Evolutionary conservation across 2,888 invertebrate genomes (phyloP), one percentile per base, ranked within the genome.

Genomic region (Ceramica pisi): DNA sequence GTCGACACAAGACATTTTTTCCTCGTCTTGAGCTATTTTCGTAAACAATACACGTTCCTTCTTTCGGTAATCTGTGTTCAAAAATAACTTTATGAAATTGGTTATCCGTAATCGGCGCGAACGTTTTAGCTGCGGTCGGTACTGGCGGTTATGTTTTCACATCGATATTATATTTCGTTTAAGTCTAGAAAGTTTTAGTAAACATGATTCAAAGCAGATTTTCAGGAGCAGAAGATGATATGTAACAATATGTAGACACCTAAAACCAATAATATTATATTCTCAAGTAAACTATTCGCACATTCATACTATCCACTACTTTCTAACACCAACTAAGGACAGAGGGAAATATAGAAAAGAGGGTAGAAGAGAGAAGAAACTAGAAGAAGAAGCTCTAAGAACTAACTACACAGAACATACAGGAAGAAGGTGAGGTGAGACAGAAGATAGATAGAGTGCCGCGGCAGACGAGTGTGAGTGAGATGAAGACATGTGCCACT

Each of bases 401-500:
- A 65, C 69, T 79, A 80, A 41, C 70, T 81, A 84, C 72, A 63
- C n/a, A 66, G 44, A 70, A 61, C 46, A 75, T 38, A 71, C 70
- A 75, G 67, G 53, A 68, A 68, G 61, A 72, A 53, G n/a, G 53
- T 44, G 60, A 51, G 44, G 50, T 71, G 68, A 75, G 69, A 78
- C 19, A 72, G 76, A 75, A 83, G 73, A 85, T 55, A 63, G 72
- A 72, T 12, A 62, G 67, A 55, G 63, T 70, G 73, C 74, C 70
- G 63, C 60, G 61, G 53, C 21, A 56, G 48, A 70, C 67, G 55
- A 74, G 83, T 81, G 77, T 67, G 69, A 76, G 55, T 80, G 79
- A 82, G 81, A 80, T 57, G 66, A 76, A 80, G 78, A 74, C 74
- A 78, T 46, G 80, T 75, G 78, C 55, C 35, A 66, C 67, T 66